Evolutionary conservation across 2,888 invertebrate genomes (phyloP), one percentile per base, ranked within the genome.

Genomic region (Anodontia alba): DNA sequence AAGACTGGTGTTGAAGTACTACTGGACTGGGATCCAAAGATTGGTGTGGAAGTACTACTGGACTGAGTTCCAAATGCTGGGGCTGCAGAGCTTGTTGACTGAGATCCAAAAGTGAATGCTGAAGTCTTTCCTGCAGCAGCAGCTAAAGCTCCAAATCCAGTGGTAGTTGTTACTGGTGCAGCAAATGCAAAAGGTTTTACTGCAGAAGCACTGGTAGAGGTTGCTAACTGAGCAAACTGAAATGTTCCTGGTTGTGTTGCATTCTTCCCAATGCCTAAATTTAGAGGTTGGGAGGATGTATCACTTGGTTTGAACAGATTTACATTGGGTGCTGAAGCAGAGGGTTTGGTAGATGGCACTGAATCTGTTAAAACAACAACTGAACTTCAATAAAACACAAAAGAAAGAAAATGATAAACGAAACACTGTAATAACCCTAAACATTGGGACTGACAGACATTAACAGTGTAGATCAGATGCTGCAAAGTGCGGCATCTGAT

Each of bases 101-200:
- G 23, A 1, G 33, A 23, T 23, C 42, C 70, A 70, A 70, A 70
- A 26, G 51, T n/a, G 31, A 46, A 26, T 20, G 36, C 26, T 0
- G 51, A 51, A 49, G 51, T 8, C 3, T 31, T 33, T 29, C 23
- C 26, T 3, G 29, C 43, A 26, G 57, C 23, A 26, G 23, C n/a
- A 17, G 73, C 42, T 29, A 57, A 51, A 33, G 69, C 49, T 7
- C 54, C 20, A 31, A 23, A 49, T 23, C 31, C 26, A 20, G 69
- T 38, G 46, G 17, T 23, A 42, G 42, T 17, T 38, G 38, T 38
- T 38, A 5, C 38, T 17, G 67, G 42, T 49, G 57, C 26, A 17
- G 42, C 38, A 31, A 73, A 68, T 31, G 46, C 70, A 43, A 74
- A 70, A 46, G 51, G 66, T 51, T 51, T 23, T 51, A 74, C 17